A percentile compares a stretch with the other conserved stretches of the same genome.
Conservation (phyloP, 2,113 vertebrate genomes). For the Asarcornis scutulata region DNA sequence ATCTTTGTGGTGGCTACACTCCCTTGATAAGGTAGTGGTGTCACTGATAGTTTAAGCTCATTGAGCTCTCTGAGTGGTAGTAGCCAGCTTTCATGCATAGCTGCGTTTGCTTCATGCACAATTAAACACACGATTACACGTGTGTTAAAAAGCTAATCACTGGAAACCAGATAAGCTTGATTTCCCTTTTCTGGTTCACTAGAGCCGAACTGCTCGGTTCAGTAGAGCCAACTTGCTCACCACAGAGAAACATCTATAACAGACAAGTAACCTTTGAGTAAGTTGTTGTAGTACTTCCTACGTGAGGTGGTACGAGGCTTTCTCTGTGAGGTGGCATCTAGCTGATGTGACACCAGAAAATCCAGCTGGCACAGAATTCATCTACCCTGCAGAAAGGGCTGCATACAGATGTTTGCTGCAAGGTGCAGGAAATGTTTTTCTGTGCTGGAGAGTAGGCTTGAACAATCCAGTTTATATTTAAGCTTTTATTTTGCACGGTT, state of each 20-base stretch:
- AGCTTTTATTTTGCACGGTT: neutral
- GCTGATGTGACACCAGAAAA: neutral
- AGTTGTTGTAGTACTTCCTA: neutral
- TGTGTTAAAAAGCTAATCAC: neutral
- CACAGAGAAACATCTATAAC: neutral
- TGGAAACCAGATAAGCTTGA: neutral
- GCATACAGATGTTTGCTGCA: neutral
- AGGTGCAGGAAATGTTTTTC: neutral
- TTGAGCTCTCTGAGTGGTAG: neutral
- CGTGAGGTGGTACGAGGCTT: rapidly evolving
- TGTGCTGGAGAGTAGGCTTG: neutral
- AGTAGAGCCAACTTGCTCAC: neutral
- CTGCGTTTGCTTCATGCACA: neutral
- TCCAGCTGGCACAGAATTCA: neutral
- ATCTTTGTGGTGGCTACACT: neutral
- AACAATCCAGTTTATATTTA: neutral
- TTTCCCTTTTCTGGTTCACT: neutral
- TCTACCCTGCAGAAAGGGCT: neutral
- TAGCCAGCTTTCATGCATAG: neutral
- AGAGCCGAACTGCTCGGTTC: neutral
- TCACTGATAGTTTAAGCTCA: neutral
- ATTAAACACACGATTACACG: neutral
- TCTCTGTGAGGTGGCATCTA: neutral
- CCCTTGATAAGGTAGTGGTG: neutral
- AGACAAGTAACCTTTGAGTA: neutral